Evolutionary conservation across 2,888 invertebrate genomes (phyloP).

Genomic region (Mythimna impura): DNA sequence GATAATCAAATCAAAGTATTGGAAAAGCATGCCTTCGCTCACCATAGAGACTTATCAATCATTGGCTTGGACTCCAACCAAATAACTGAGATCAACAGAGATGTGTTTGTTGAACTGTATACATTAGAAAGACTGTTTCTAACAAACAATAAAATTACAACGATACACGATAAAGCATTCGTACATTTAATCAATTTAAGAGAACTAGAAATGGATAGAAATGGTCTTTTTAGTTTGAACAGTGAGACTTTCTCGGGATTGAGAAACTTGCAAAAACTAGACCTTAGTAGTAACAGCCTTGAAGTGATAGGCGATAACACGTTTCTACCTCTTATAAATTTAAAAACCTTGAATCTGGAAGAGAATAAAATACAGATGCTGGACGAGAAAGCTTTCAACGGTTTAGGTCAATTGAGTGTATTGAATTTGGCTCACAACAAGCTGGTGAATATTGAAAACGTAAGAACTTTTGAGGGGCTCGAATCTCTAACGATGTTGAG

Average conservation of each 20-base stretch:
- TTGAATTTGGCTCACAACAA: slow-evolving; percentile 83
- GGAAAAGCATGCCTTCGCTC: slow-evolving; percentile 92
- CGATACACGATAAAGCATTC: slow-evolving; percentile 96
- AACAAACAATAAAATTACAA: slow-evolving; percentile 95
- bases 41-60: slow-evolving; percentile 91
- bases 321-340: slow-evolving; percentile 87
- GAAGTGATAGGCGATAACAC: slow-evolving; percentile 94
- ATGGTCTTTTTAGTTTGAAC: slow-evolving; percentile 93
- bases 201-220: slow-evolving; percentile 94
- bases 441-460: slow-evolving; percentile 76
- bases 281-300: slow-evolving; percentile 93
- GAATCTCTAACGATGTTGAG: slow-evolving; percentile 75
- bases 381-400: slow-evolving; percentile 84
- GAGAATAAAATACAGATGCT: slow-evolving; percentile 87
- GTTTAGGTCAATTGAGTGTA: slow-evolving; percentile 75
- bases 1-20: slow-evolving; percentile 92
- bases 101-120: slow-evolving; percentile 93
- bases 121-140: slow-evolving; percentile 93
- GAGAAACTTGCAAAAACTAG: slow-evolving; percentile 92
- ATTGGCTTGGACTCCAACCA: slow-evolving; percentile 93
- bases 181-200: slow-evolving; percentile 92
- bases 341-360: slow-evolving; percentile 80
- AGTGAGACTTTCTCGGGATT: slow-evolving; percentile 94
- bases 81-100: slow-evolving; percentile 93
- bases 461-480: slow-evolving; percentile 78